Base-by-base conservation (phyloP, 2,888 invertebrate species). In the Xestia c-nigrum region DNA sequence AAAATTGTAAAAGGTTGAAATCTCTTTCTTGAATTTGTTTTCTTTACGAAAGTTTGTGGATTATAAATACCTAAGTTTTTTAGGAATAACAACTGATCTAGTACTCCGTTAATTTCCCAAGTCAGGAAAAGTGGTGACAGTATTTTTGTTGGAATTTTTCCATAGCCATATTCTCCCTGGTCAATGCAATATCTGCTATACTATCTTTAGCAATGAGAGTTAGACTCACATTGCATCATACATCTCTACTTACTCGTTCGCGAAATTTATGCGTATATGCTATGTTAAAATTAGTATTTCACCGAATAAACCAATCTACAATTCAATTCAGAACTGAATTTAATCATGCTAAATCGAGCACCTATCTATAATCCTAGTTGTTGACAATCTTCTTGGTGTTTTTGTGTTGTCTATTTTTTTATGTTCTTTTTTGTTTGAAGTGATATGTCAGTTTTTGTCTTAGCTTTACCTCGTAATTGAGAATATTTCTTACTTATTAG, bases 1-100 rank as follows among this genome's bases (percentile, higher is more conserved):
- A 55, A 67, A 78, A 74, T 84, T 84, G 61, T 52, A 71, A 31
- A 80, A 66, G 21, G 31, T 7, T 52, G 16, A n/a, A 43, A 57
- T 78, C 43, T 31, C 31, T 31, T 31, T 31, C 31, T 61, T 43
- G 40, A 5, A 24, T 70, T 63, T 55, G 24, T 71, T 65, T 61
- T 38, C 40, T 65, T 52, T 21, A 21, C 21, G 9, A 10, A 4
- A 9, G 7, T 21, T 21, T 52, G 21, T 52, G 24, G 31, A 21
- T 21, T 52, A 52, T 9, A n/a, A 9, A 52, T 52, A 0, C 5
- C 47, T 16, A 16, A 5, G 47, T 47, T 47, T 52, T 52, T 52
- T 52, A 52, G 9, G 9, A 52, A 21, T 55, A 55, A 55, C n/a
- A n/a, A n/a, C 55, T 24, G 2, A 57, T 14, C 57, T 24, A 24